phyloP scores from a whole-genome alignment of 2,888 invertebrate species.

The Neoitamus cyanurus region DNA sequence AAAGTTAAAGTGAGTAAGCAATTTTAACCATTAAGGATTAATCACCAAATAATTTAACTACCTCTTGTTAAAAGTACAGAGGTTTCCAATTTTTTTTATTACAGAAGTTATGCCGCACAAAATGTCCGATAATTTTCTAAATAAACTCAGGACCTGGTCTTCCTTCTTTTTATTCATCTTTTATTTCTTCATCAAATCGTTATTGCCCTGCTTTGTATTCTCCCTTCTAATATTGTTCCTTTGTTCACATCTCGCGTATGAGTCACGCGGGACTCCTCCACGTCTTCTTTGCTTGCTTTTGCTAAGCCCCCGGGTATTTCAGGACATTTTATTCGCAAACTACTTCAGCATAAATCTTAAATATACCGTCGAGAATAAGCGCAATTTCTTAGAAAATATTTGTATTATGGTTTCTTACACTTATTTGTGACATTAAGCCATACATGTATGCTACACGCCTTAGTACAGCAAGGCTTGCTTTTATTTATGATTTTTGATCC shows the following conservation, averaged over 20 bases:
- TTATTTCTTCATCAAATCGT: not conserved
- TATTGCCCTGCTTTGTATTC: not conserved
- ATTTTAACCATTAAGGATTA: not conserved
- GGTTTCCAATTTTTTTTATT: not conserved
- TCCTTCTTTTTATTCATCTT: not conserved
- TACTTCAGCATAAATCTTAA: not conserved
- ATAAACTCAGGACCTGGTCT: not conserved
- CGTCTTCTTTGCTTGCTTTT: not conserved
- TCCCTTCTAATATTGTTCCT: not conserved
- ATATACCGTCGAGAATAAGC: not conserved
- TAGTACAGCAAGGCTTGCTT: no score
- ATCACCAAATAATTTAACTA: not conserved
- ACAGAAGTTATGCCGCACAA: not conserved
- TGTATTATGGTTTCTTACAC: not conserved
- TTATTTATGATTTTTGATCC: no score
- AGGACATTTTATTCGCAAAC: not conserved
- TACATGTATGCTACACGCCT: no score
- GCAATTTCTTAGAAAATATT: not conserved
- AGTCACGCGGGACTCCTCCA: not conserved
- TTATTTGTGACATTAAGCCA: not conserved
- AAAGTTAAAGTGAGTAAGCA: not conserved
- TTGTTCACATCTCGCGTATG: not conserved
- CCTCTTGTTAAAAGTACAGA: not conserved
- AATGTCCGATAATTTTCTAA: not conserved
- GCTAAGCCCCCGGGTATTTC: not conserved